A percentile compares a stretch with the other conserved stretches of the same genome.
phyloP scores from a whole-genome alignment of 2,113 vertebrate genomes.

The Leucosticte australis region DNA sequence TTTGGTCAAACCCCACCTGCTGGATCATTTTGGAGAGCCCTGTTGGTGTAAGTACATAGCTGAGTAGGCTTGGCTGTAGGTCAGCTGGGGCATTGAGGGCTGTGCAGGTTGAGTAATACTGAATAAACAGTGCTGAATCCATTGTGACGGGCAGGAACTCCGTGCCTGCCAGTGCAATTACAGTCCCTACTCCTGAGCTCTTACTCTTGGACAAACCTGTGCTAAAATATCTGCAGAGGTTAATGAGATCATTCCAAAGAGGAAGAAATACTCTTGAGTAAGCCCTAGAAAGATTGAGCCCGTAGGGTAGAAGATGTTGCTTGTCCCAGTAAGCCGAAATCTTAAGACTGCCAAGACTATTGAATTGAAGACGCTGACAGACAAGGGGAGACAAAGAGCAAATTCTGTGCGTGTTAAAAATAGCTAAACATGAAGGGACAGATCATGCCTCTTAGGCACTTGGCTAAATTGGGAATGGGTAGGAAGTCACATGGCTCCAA shows the following conservation, averaged over 20 bases:
- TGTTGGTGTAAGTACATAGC: rapidly evolving
- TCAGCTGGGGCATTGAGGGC: background rate
- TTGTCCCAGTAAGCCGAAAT: slow-evolving; percentile 2
- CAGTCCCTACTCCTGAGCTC: background rate
- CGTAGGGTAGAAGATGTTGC: background rate
- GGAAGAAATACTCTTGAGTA: background rate
- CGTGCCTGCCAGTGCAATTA: background rate
- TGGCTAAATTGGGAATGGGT: slow-evolving; percentile 37
- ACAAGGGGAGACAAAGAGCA: background rate
- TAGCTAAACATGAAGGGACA: slow-evolving; percentile 27
- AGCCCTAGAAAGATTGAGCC: background rate
- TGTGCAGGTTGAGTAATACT: background rate
- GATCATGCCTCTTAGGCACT: background rate
- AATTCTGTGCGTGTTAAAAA: background rate
- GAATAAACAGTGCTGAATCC: background rate
- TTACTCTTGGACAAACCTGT: background rate
- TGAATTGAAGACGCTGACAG: slow-evolving; percentile 10
- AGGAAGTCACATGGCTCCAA: slow-evolving; percentile 43
- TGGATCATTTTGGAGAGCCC: background rate
- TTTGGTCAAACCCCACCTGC: background rate
- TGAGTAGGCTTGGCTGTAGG: background rate
- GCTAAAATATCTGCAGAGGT: background rate
- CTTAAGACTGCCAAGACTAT: slow-evolving; percentile 1
- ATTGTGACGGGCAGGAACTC: background rate
- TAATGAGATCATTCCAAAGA: background rate